Conservation (phyloP, 2,797 vertebrate genomes). For the Sebastes diaconus region DNA sequence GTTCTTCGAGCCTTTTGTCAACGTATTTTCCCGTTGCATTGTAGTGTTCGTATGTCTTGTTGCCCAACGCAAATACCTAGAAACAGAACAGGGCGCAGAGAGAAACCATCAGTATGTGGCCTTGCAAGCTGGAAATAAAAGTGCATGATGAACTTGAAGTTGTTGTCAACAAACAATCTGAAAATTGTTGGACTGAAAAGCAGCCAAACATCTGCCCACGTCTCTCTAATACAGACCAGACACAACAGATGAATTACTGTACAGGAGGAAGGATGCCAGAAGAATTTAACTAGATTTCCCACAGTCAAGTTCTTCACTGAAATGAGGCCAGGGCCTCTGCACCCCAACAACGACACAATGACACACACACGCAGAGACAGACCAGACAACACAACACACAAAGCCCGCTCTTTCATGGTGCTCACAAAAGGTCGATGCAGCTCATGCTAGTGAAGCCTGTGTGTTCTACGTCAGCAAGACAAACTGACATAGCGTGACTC, state of each 20-base stretch:
- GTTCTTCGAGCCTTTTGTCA: slow-evolving; percentile 92
- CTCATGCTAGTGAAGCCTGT: not conserved
- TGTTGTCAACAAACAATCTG: not conserved
- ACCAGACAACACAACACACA: slow-evolving; percentile 18
- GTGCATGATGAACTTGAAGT: not conserved
- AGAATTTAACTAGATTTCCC: slow-evolving; percentile 17
- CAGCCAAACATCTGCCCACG: too few species aligned
- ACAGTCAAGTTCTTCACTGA: slow-evolving; percentile 22
- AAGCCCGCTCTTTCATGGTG: slow-evolving; percentile 23
- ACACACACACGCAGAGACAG: not conserved
- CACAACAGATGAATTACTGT: not conserved
- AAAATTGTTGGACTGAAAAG: not conserved
- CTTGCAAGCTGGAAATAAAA: not conserved
- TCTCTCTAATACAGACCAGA: not conserved
- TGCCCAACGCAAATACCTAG: slow-evolving; percentile 96
- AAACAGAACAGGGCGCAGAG: slow-evolving; percentile 27
- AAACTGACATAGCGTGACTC: not conserved
- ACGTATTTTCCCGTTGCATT: slow-evolving; percentile 97
- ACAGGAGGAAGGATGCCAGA: not conserved
- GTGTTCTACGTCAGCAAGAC: not conserved
- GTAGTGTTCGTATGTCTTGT: slow-evolving; percentile 98
- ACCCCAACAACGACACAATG: slow-evolving; percentile 12
- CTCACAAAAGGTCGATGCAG: not conserved
- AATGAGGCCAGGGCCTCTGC: slow-evolving; percentile 24
- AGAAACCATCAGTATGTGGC: not conserved